Evolutionary conservation across 2,113 vertebrate genomes (phyloP), one percentile per base, ranked within the genome.

Genomic region (Mustela nigripes): DNA sequence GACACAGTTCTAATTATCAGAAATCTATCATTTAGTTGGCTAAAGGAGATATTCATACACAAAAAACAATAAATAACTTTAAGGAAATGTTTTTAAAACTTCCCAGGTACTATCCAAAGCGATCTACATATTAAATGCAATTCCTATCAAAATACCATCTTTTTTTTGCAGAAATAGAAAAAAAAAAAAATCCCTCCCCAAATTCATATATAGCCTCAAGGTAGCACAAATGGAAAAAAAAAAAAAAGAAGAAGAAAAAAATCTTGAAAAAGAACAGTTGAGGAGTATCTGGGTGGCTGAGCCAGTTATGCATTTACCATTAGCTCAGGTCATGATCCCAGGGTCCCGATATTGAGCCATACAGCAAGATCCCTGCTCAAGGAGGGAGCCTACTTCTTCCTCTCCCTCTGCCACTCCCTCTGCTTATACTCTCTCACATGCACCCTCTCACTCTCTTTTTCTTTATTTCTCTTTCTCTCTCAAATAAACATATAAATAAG

Each of bases 231-330:
- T 84, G 80, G 21, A 11, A 58, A 82, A 78, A 89, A 86, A 24
- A 96, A 81, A 85, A 96, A 85, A 73, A 50, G 12, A 50, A 82
- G 95, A 76, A 96, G 42, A 45, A 45, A 78, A 89, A 92, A 86
- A 21, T 92, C 36, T 94, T 93, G 33, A 78, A 81, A 71, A 92
- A 53, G 85, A 67, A 21, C 67, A 94, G 53, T 87, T 93, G 62
- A 79, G 63, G 14, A 15, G 63, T 6, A 14, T 7, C 63, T 33
- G 63, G 63, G 63, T 67, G 63, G 63, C 63, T 33, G 14, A 67
- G 63, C 14, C 63, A 67, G 63, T 67, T 67, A 33, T 15, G 63
- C 2, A 14, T 67, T 31, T 33, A 31, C 63, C 63, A 16, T 67
- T 67, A 15, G 63, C 31, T 65, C 63, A 33, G 28, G 63, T 65